Evolutionary conservation across 1,140 invertebrate species (phyloP).

Genomic region (Cephus cinctus): DNA sequence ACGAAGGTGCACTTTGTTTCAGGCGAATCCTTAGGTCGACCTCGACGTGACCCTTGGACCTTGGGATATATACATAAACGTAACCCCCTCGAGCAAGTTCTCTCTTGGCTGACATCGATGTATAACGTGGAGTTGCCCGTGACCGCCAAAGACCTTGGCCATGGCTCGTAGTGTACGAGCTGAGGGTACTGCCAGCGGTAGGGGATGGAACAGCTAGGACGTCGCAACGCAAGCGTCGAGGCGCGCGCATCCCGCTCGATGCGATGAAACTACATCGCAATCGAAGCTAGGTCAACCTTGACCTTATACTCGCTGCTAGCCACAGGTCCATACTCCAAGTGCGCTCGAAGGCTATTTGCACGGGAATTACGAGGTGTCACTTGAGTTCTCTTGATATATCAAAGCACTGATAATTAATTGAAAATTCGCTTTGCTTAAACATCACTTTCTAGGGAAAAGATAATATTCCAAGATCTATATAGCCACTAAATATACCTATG

Average conservation of each 20-base stretch:
- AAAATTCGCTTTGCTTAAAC: too few relatives aligned
- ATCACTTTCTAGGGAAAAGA: too few relatives aligned
- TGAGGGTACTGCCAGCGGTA: too few relatives aligned
- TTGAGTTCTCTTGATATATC: too few relatives aligned
- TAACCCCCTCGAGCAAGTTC: slow-evolving; percentile 26
- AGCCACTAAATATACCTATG: too few relatives aligned
- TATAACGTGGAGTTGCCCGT: slow-evolving; percentile 40
- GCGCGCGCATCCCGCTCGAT: slow-evolving; percentile 47
- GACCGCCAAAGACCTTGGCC: slow-evolving; percentile 50
- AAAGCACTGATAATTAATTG: too few relatives aligned
- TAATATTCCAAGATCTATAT: too few relatives aligned
- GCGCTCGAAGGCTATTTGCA: too few relatives aligned
- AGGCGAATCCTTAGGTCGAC: slow-evolving; percentile 5
- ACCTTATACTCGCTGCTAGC: slow-evolving; percentile 4
- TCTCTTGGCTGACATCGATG: slow-evolving; percentile 17
- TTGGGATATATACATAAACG: neutral
- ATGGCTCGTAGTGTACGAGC: slow-evolving; percentile 24
- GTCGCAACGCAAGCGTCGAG: slow-evolving; percentile 36
- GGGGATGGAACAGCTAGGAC: slow-evolving; percentile 7
- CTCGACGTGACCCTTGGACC: slow-evolving; percentile 5
- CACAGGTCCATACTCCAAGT: too few relatives aligned
- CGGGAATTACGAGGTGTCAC: too few relatives aligned
- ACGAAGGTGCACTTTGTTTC: too few relatives aligned
- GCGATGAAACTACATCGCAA: slow-evolving; percentile 8
- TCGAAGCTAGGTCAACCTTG: slow-evolving; percentile 4